Base-by-base conservation (phyloP, 2,888 invertebrate genomes). In the Ariolimax columbianus region DNA sequence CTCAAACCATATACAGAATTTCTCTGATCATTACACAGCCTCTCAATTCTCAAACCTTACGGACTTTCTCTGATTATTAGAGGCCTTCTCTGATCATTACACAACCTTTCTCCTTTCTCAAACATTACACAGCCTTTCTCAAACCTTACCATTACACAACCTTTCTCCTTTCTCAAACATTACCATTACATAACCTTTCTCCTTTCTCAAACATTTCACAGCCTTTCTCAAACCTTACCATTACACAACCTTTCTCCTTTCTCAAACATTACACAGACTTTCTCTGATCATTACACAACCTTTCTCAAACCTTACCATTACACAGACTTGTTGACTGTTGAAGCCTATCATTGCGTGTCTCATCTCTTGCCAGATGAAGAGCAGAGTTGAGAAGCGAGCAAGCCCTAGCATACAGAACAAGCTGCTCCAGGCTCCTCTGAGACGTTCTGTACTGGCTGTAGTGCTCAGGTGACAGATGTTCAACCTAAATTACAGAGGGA, bases 341-440 rank as follows among this genome's bases (percentile, higher is more conserved):
- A 88, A 99, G 95, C 92, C 97, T 96, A 85, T 97, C 97, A 84
- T 95, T 95, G 93, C 97, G 96, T 91, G 98, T 95, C 94, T 98
- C 97, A 92, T 97, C 96, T 55, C 97, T 97, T 47, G 98, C 98
- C 83, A 95, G 89, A 86, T 97, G 96, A 91, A 99, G 95, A 0
- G 98, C 98, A n/a, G 98, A 98, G 89, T 98, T 97, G 86, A 99
- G 96, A 95, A 99, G 96, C 93, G 99, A 98, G 91, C 99, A 95
- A 0, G 98, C 98, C 91, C 98, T 95, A 88, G 98, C 96, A 92
- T 98, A 96, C 90, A 98, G 95, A 59, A 98, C 97, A 88, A 98
- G 95, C 91, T 98, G 97, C 93, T 97, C 97, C n/a, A 96, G 96
- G 85, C 96, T 94, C 86, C 96, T 81, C 85, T 85, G 85, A 43